phyloP scores from a whole-genome alignment of 1,140 invertebrate species.

The Eriocheir sinensis region DNA sequence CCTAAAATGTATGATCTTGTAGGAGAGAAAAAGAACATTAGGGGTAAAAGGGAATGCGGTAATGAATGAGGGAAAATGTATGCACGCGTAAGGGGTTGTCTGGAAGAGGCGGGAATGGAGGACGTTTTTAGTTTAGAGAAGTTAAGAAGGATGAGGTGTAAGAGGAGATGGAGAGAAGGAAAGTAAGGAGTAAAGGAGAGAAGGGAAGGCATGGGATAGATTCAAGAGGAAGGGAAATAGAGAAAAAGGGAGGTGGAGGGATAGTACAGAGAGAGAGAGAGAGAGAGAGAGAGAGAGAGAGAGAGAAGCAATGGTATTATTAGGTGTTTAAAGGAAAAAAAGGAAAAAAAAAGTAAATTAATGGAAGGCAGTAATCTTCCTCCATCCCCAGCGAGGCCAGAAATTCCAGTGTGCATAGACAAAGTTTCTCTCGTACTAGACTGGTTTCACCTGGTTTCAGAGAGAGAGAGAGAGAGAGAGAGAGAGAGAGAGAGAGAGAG shows the following conservation, averaged over 20 bases:
- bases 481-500: neutral
- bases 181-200: neutral
- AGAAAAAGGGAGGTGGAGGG: neutral
- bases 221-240: neutral
- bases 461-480: too few relatives aligned
- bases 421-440: too few relatives aligned
- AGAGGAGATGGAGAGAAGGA: neutral
- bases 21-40: too few relatives aligned
- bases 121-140: too few relatives aligned
- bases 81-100: too few relatives aligned
- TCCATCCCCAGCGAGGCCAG: neutral
- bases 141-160: neutral
- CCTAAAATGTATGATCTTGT: too few relatives aligned
- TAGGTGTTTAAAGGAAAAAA: neutral
- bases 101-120: too few relatives aligned
- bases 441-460: too few relatives aligned
- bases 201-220: neutral
- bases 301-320: conserved; percentile 7
- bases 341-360: conserved; percentile 6
- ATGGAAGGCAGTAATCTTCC: conserved; percentile 22
- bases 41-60: too few relatives aligned
- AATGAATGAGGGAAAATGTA: too few relatives aligned
- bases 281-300: conserved; percentile 22
- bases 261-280: neutral
- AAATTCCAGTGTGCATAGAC: conserved; percentile 1